A percentile compares a stretch with the other conserved stretches of the same genome.
These are phyloP conservation scores for Phoenicopterus ruber DNA, from an alignment of 2,113 vertebrate genomes.

Conservation along the genomic window DNA sequence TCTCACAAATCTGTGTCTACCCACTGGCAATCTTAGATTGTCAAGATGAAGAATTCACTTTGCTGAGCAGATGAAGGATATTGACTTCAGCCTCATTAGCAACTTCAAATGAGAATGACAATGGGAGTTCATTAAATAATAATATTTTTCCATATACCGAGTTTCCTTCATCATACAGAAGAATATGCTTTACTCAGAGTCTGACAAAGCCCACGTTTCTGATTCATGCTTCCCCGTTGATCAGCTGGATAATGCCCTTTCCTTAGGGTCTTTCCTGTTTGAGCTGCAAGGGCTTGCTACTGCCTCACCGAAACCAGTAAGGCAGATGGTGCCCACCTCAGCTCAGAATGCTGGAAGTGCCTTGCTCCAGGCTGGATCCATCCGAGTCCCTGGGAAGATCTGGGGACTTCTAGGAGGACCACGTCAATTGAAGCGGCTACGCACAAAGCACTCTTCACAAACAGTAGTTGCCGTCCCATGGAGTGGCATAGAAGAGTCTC, in stretches of 20 bases:
- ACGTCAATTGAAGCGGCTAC: fast-evolving
- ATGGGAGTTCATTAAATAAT: slow-evolving; percentile 56
- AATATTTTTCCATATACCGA: slow-evolving; percentile 35
- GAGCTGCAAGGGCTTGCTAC: not conserved
- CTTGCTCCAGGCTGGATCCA: not conserved
- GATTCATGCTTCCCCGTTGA: not conserved
- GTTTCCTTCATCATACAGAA: not conserved
- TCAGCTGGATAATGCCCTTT: not conserved
- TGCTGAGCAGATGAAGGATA: slow-evolving; percentile 34
- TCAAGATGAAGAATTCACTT: slow-evolving; percentile 60
- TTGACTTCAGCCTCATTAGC: slow-evolving; percentile 60
- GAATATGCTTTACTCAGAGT: not conserved
- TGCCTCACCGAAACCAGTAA: not conserved
- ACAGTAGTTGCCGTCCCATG: not conserved
- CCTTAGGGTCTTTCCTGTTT: not conserved
- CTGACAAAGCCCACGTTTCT: not conserved
- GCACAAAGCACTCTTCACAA: not conserved
- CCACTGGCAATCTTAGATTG: slow-evolving; percentile 46
- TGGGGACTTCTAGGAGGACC: not conserved
- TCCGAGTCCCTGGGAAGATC: not conserved
- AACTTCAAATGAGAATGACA: slow-evolving; percentile 57
- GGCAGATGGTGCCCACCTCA: not conserved
- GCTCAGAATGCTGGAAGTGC: not conserved
- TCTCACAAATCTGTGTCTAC: slow-evolving; percentile 48
- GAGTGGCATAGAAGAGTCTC: not conserved